These are phyloP conservation scores for Tonatia bakeri DNA, from an alignment of 2,113 vertebrate species.

Conservation along the genomic window DNA sequence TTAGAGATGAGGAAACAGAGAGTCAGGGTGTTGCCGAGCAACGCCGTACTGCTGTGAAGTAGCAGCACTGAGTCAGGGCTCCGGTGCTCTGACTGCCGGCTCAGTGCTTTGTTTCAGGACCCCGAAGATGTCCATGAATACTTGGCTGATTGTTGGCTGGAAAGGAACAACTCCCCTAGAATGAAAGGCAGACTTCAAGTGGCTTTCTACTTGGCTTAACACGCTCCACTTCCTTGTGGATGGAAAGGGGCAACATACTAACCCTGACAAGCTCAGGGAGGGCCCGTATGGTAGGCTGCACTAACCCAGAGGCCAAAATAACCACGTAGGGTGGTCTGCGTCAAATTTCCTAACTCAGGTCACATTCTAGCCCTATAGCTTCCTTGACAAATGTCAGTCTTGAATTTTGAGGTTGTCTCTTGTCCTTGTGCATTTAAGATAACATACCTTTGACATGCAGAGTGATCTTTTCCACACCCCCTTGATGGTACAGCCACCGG, in stretches of 20 bases:
- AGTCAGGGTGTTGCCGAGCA: neutral
- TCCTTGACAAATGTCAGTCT: neutral
- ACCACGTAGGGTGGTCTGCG: neutral
- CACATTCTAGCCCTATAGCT: neutral
- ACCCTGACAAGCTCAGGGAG: neutral
- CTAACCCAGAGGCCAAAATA: neutral
- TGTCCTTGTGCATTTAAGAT: neutral
- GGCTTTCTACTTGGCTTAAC: neutral
- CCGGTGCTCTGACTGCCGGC: neutral
- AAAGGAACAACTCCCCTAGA: neutral
- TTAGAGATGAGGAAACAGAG: neutral
- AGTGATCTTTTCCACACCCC: neutral
- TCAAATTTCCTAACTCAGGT: neutral
- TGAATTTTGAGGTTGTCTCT: neutral
- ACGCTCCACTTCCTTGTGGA: slow-evolving; percentile 8
- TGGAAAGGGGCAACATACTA: neutral
- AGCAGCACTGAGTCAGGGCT: neutral
- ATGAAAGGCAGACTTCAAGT: neutral
- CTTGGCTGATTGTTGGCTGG: neutral
- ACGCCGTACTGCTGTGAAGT: neutral
- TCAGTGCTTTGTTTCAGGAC: neutral
- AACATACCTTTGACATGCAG: neutral
- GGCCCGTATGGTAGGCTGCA: neutral
- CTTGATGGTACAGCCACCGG: neutral
- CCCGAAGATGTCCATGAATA: neutral